These are phyloP conservation scores for Malachius bipustulatus DNA, from an alignment of 2,888 invertebrate species.

Conservation along the genomic window DNA sequence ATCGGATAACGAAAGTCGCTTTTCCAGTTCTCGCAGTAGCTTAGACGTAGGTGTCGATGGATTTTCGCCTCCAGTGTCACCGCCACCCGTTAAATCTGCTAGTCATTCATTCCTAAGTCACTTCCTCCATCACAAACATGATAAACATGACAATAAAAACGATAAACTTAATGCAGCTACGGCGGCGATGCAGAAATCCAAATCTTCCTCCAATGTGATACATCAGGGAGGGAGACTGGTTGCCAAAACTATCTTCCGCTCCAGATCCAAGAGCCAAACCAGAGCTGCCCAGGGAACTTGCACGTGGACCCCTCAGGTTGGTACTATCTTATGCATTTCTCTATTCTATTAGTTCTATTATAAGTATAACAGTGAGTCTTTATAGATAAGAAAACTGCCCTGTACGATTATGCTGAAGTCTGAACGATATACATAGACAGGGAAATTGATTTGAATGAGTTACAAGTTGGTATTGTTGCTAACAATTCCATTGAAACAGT, in stretches of 20 bases:
- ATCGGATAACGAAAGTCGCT: conserved; percentile 33
- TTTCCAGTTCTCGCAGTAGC: conserved; percentile 43
- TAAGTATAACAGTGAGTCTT: no score
- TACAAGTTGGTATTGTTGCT: no score
- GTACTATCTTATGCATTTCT: conserved; percentile 13
- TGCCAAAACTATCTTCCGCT: conserved; percentile 74
- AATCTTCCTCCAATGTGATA: conserved; percentile 78
- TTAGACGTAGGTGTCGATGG: conserved; percentile 40
- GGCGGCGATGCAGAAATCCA: conserved; percentile 77
- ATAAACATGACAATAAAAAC: conserved; percentile 23
- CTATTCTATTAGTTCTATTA: no score
- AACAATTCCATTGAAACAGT: no score
- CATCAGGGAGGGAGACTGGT: conserved; percentile 59
- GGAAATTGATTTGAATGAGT: no score
- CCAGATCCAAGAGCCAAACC: conserved; percentile 72
- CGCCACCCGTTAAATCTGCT: conserved; percentile 39
- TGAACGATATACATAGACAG: no score
- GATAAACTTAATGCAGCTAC: conserved; percentile 28
- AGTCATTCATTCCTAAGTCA: conserved; percentile 53
- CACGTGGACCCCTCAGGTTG: conserved; percentile 81
- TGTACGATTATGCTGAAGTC: no score
- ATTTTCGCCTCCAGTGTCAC: conserved; percentile 36
- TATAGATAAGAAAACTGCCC: no score
- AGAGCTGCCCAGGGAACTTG: conserved; percentile 46
- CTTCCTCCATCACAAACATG: conserved; percentile 45